Base-by-base conservation (phyloP, 1,140 invertebrate species). In the Colletes gigas region DNA sequence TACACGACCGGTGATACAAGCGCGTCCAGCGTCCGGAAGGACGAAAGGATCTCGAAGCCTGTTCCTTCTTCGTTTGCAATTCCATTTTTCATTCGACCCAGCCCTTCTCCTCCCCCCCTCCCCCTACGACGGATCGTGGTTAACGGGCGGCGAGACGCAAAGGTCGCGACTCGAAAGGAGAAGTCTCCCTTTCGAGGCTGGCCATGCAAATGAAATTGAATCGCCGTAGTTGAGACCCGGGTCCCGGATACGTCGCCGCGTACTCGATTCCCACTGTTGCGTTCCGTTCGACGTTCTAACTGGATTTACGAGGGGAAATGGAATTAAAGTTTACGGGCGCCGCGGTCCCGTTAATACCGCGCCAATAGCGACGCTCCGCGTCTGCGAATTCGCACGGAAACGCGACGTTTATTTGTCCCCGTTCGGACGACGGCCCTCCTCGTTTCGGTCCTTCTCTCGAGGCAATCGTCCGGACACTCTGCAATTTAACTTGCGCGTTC, bases 1-100 rank as follows among this genome's bases (percentile, higher is more conserved):
- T 81, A 81, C 72, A 62, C 63, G 57, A 14, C 47, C 9, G 21
- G 30, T 21, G 76, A 78, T 78, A 78, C 75, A 60, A 50, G 12
- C 67, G 57, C 39, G 74, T 9, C n/a, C 47, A 19, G 44, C 39
- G 44, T 14, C 78, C 54, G 78, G 66, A 77, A 81, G 59, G 50
- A 77, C 79, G 57, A 69, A 41, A 54, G 72, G 63, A 81, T 68
- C 72, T 30, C 55, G 65, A 81, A 68, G 73, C 55, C 57, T 68
- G 73, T 54, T 57, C 66, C 74, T 55, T 81, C 74, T 66, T 81
- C 65, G 73, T 81, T 81, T 81, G 73, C 79, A 77, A 81, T 81
- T 81, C 66, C 65, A 77, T 81, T 81, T 81, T 81, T 81, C 78
- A 81, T 76, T 62, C 71, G 54, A 52, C 47, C 72, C 54, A 52